Evolutionary conservation across 2,888 invertebrate species (phyloP), one percentile per base, ranked within the genome.

Genomic region (Acholoe squamosa): DNA sequence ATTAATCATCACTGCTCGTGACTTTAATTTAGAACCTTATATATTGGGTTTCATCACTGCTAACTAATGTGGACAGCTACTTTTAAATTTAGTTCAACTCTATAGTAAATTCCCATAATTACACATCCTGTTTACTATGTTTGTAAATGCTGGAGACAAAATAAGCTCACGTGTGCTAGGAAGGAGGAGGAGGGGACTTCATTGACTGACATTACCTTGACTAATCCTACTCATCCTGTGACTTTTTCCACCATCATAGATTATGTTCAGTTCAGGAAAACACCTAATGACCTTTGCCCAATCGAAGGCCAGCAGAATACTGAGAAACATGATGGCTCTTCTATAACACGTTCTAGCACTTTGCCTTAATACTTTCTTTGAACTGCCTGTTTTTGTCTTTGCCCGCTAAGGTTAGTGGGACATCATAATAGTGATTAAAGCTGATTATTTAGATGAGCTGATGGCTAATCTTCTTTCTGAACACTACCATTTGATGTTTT

Each of bases 181-280:
- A 61, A 61, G n/a, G n/a, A 61, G 22, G 61, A 61, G 3, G n/a
- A 61, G 43, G 61, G 61, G 61, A 61, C n/a, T n/a, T n/a, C 61
- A n/a, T 61, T 61, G 61, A n/a, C n/a, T 61, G 61, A 61, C 61
- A 61, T 61, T 61, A 61, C 61, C 61, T 61, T 61, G 5, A 61
- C 19, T 61, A 61, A n/a, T 61, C 61, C 22, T 61, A 19, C 61
- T 61, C 61, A 61, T n/a, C 7, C 61, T 14, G n/a, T n/a, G 61
- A n/a, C 61, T n/a, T 61, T 61, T 61, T 61, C 19, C 14, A 61
- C n/a, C 61, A n/a, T n/a, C 61, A 61, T 61, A 61, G 61, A 61
- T 61, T 61, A 61, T 61, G 61, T n/a, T n/a, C 61, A 61, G 61
- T n/a, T 61, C 61, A 61, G 61, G 61, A 61, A 61, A 61, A 61